Evolutionary conservation across 2,797 vertebrate genomes (phyloP).

Genomic region (Acanthurus tractus): DNA sequence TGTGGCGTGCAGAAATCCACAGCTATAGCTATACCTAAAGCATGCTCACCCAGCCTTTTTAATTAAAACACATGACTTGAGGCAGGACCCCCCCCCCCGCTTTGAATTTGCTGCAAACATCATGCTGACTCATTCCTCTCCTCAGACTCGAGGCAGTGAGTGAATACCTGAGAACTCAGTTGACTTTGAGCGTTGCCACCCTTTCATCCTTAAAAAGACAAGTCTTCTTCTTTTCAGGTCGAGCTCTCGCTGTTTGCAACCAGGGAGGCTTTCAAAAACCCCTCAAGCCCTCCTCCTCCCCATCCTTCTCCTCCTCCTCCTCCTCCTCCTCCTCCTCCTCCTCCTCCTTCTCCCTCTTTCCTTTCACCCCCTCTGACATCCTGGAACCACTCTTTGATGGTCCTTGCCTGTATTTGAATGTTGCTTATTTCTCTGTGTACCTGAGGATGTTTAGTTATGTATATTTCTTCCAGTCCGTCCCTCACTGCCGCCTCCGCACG

Average conservation of each 20-base stretch:
- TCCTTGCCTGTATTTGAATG: conserved; percentile 43
- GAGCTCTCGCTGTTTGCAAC: conserved; percentile 61
- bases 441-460: conserved; percentile 74
- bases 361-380: conserved; percentile 66
- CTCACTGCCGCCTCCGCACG: conserved; percentile 16
- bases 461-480: conserved; percentile 56
- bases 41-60: conserved; percentile 59
- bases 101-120: conserved; percentile 64
- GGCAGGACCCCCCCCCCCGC: conserved; percentile 33
- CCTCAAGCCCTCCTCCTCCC: conserved; percentile 30
- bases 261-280: conserved; percentile 49
- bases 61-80: conserved; percentile 72
- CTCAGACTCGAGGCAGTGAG: conserved; percentile 50
- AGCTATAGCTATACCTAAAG: conserved; percentile 33
- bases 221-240: conserved; percentile 69
- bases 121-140: conserved; percentile 74
- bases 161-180: conserved; percentile 64
- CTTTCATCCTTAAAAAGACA: conserved; percentile 75
- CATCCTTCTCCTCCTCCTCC: no score
- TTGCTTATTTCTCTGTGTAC: conserved; percentile 68
- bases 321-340: no score
- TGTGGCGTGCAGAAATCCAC: conserved; percentile 24
- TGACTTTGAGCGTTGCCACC: conserved; percentile 59
- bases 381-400: conserved; percentile 77
- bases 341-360: conserved; percentile 25